Conservation (phyloP, 2,888 invertebrate species). For the Nudaria mundana region DNA sequence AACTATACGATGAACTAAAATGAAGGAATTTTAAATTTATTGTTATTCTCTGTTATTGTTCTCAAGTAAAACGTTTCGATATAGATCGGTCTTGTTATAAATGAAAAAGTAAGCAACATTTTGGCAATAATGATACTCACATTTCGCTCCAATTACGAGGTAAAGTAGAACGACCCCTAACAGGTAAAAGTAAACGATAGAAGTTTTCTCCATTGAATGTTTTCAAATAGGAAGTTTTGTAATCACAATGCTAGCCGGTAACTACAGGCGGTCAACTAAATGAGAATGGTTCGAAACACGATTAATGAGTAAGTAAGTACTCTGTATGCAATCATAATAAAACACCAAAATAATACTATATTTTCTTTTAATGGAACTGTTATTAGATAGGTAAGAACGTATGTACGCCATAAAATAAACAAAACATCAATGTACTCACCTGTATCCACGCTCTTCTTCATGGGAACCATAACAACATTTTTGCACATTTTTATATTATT, state of each 20-base stretch:
- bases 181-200: constrained; percentile 10
- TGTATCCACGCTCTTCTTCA: constrained; percentile 51
- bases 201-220: constrained; percentile 18
- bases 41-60: constrained; percentile 6
- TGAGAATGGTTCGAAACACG: constrained; percentile 13
- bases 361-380: no score
- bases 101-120: no score
- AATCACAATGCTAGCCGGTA: constrained; percentile 10
- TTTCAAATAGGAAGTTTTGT: constrained; percentile 7
- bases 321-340: constrained; percentile 3
- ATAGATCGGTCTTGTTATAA: no score
- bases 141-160: constrained; percentile 17
- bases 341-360: constrained; percentile 1
- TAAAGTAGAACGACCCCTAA: constrained; percentile 11
- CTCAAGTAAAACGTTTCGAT: no score
- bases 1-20: constrained; percentile 38
- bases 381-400: no score
- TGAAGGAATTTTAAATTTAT: constrained; percentile 43
- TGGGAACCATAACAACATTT: constrained; percentile 57
- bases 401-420: no score
- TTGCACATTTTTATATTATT: constrained; percentile 54
- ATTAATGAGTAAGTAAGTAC: constrained; percentile 10
- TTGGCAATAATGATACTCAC: constrained; percentile 19
- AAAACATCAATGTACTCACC: constrained; percentile 50
- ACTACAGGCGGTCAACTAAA: constrained; percentile 20